phyloP scores from a whole-genome alignment of 2,113 vertebrate genomes.

The Nannospalax galili region DNA sequence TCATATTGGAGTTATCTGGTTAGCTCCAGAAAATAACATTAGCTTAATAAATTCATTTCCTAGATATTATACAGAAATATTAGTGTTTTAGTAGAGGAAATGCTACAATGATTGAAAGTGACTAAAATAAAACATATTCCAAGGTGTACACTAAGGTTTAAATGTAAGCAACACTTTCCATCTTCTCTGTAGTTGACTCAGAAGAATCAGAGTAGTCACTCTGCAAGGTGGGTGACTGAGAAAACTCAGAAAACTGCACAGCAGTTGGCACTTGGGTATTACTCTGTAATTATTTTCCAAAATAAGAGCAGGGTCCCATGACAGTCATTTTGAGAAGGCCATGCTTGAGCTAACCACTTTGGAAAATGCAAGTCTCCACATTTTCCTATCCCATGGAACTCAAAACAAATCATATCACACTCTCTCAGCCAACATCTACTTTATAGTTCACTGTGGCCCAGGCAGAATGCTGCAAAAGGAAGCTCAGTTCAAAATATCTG shows the following conservation, averaged over 20 bases:
- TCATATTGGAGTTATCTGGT: not conserved
- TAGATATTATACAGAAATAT: not conserved
- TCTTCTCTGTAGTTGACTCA: not conserved
- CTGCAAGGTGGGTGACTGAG: not conserved
- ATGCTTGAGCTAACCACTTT: no score
- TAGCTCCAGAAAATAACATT: conserved; percentile 49
- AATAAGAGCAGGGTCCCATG: not conserved
- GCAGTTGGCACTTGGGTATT: not conserved
- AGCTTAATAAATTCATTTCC: not conserved
- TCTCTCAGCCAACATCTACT: not conserved
- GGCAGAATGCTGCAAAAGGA: not conserved
- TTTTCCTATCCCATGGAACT: not conserved
- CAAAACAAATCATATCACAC: not conserved
- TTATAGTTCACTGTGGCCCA: not conserved
- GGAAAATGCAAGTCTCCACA: not conserved
- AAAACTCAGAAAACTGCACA: not conserved
- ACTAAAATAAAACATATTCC: conserved; percentile 31
- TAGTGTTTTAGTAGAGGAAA: not conserved
- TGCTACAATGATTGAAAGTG: not conserved
- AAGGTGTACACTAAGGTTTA: not conserved
- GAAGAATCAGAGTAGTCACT: not conserved
- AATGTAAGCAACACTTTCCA: not conserved
- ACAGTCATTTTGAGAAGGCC: no score
- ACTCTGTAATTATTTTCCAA: not conserved
- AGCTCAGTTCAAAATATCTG: not conserved